phyloP scores from a whole-genome alignment of 2,113 vertebrate species.

The Isichthys henryi region DNA sequence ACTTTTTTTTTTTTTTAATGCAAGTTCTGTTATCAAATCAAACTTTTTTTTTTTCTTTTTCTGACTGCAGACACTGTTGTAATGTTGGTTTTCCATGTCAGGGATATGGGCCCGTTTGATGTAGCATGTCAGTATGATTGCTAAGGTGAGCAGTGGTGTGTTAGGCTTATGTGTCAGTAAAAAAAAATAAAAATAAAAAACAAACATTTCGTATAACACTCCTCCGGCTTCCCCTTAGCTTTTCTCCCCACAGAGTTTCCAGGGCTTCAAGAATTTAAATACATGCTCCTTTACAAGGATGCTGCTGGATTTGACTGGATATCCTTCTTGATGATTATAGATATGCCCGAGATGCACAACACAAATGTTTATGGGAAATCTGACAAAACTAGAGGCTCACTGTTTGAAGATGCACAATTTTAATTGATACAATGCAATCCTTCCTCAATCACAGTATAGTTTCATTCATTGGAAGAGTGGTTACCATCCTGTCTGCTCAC shows the following conservation, averaged over 20 bases:
- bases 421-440: slow-evolving; percentile 48
- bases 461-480: background rate
- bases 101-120: background rate
- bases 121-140: slow-evolving; percentile 7
- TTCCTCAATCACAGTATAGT: slow-evolving; percentile 9
- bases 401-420: slow-evolving; percentile 23
- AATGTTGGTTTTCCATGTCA: slow-evolving; percentile 4
- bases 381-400: slow-evolving; percentile 20
- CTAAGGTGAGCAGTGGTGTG: background rate
- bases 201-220: slow-evolving; percentile 10
- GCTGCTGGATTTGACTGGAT: background rate
- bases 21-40: slow-evolving; percentile 46
- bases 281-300: background rate
- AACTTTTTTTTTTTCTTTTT: slow-evolving; percentile 14
- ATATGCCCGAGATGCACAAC: background rate
- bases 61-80: slow-evolving; percentile 1
- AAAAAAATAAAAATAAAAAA: slow-evolving; percentile 2
- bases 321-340: slow-evolving; percentile 18
- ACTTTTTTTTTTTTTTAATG: background rate
- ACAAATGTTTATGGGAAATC: slow-evolving; percentile 30
- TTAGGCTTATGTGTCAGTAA: background rate
- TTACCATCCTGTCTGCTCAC: slow-evolving; percentile 25
- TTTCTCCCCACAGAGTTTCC: background rate
- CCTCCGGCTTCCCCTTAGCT: background rate
- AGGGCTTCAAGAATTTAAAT: background rate